Base-by-base conservation (phyloP, 2,113 vertebrate species). In the Chamaea fasciata region DNA sequence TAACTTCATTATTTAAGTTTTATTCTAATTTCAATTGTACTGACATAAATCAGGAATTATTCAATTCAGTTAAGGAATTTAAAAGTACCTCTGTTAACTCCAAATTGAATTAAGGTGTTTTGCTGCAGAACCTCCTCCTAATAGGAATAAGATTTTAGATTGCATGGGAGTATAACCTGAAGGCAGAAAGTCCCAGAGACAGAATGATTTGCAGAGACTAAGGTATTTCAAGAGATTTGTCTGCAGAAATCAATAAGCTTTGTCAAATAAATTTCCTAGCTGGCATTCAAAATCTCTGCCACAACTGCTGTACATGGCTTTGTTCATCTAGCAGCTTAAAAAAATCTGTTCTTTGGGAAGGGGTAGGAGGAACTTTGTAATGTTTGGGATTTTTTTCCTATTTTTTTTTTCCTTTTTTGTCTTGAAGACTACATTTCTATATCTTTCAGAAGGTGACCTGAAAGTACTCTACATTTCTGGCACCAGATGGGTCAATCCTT, bases 261-360 rank as follows among this genome's bases (percentile, higher is more conserved):
- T 95, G 91, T 85, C 63, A 82, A 90, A 94, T 88, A 92, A 91
- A 94, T 94, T 82, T 95, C 24, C 39, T 37, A 80, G 17, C 59
- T 82, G 69, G 30, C 62, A 73, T 59, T 87, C 50, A 68, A 83
- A 86, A 83, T 78, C 60, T 83, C 41, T 74, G 27, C 37, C 26
- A 42, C 60, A 78, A 33, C 50, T 52, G n/a, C 65, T 50, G 7
- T 47, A 46, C 56, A 46, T 47, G n/a, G 12, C 10, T 87, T 91
- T 71, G 44, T 60, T 70, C 19, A 44, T 42, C 35, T 46, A 70
- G 19, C 27, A 47, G 33, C n/a, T 83, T 67, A 47, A 92, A 96
- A 96, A 76, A 76, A 50, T 55, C 35, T 67, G 21, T 57, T 76
- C 21, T 77, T 77, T 65, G 31, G 31, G 16, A 88, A 65, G 20